Evolutionary conservation across 2,888 invertebrate species (phyloP).

Genomic region (Apotomis betuletana): DNA sequence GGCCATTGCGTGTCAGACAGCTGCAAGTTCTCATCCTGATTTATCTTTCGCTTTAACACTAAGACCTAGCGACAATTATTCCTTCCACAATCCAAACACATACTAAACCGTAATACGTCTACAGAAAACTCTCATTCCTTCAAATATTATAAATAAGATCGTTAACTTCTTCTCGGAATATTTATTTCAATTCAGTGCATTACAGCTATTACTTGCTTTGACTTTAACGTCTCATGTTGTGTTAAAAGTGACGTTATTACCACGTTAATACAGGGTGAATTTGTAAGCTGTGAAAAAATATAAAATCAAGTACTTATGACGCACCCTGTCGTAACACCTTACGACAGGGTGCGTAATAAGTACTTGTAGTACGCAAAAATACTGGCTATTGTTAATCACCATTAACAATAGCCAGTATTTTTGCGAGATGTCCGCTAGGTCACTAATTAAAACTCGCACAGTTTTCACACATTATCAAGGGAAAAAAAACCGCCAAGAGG

Average conservation of each 20-base stretch:
- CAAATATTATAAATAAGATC: background rate
- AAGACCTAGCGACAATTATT: conserved; percentile 16
- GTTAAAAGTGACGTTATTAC: conserved; percentile 8
- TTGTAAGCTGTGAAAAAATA: too few species aligned
- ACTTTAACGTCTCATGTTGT: conserved; percentile 47
- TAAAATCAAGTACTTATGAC: too few species aligned
- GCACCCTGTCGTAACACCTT: too few species aligned
- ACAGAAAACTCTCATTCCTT: conserved; percentile 1
- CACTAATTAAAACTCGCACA: too few species aligned
- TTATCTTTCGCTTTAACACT: conserved; percentile 16
- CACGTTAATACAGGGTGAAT: conserved; percentile 1
- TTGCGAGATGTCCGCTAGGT: too few species aligned
- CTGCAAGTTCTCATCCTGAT: background rate
- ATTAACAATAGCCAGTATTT: too few species aligned
- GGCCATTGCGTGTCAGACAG: background rate
- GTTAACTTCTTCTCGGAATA: conserved; percentile 30
- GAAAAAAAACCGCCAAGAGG: too few species aligned
- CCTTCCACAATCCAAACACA: background rate
- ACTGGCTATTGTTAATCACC: too few species aligned
- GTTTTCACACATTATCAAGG: too few species aligned
- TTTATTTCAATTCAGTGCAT: conserved; percentile 35
- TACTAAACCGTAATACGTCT: background rate
- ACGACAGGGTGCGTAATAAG: too few species aligned
- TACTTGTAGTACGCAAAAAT: too few species aligned
- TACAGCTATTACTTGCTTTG: conserved; percentile 38